Conservation (phyloP, 2,113 vertebrate species). For the Alosa alosa region DNA sequence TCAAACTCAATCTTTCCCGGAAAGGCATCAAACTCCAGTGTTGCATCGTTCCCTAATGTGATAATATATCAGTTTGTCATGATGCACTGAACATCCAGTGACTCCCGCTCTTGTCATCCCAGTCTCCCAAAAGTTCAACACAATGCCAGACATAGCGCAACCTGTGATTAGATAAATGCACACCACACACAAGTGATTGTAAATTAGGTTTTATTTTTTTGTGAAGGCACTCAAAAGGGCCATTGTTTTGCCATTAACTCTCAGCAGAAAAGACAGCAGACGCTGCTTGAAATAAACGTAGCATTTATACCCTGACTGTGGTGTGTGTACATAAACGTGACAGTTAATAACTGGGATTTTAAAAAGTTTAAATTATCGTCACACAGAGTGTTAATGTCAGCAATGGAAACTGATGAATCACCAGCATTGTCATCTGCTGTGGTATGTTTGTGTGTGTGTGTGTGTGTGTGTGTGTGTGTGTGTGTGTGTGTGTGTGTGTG, state of each 20-base stretch:
- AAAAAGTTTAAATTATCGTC: background rate
- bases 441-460: background rate
- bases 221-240: no score
- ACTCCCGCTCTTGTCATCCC: no score
- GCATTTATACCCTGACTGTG: background rate
- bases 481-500: background rate
- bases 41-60: background rate
- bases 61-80: background rate
- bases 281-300: no score
- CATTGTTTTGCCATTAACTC: no score
- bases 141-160: background rate
- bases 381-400: background rate
- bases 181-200: background rate
- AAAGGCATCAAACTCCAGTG: background rate
- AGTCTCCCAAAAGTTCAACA: background rate
- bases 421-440: background rate
- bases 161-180: background rate
- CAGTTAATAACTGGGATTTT: background rate
- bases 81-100: no score
- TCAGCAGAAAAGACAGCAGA: background rate
- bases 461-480: background rate
- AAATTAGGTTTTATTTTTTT: no score
- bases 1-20: background rate
- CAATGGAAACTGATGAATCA: constrained; percentile 10
- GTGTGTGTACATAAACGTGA: background rate